Evolutionary conservation across 2,113 vertebrate species (phyloP), one percentile per base, ranked within the genome.

Genomic region (Fulica atra): DNA sequence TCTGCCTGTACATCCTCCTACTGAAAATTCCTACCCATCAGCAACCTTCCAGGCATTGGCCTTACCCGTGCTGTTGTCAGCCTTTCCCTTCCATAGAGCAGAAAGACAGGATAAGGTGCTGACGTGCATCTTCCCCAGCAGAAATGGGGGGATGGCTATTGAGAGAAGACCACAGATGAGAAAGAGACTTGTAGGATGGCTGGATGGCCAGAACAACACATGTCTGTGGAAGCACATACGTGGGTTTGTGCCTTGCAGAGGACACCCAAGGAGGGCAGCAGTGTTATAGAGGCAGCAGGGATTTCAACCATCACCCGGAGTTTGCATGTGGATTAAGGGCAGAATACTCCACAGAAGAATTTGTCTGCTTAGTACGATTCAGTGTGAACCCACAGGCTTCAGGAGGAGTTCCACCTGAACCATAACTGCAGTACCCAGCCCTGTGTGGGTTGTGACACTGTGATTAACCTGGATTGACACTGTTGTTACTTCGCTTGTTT

Each of bases 131-230:
- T 73, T 88, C 40, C 50, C 71, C 80, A 57, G 64, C 44, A 80
- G 74, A 7, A 51, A 11, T 3, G 50, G 36, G 53, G 53, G 81
- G 44, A 6, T 66, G 46, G n/a, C 13, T 12, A 4, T 24, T 16
- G 61, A 77, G 87, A 51, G 6, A 25, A 76, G 66, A 16, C 61
- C 78, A 54, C n/a, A 70, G 85, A 50, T 33, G 21, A 50, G 84
- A 46, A 82, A 11, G 61, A 51, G 46, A 26, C 50, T 59, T 9
- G 3, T 2, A 35, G 54, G 26, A 1, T 13, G 29, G 51, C 48
- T 87, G 66, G 42, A 12, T 48, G 65, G 33, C 46, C 46, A 23
- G 48, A n/a, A 31, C 40, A 51, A 3, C 33, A 13, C 0, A 0
- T 17, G 44, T 72, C 20, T 36, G 7, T 25, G 1, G 42, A 38